Evolutionary conservation across 2,113 vertebrate species (phyloP).

Genomic region (human (Homo sapiens)): DNA sequence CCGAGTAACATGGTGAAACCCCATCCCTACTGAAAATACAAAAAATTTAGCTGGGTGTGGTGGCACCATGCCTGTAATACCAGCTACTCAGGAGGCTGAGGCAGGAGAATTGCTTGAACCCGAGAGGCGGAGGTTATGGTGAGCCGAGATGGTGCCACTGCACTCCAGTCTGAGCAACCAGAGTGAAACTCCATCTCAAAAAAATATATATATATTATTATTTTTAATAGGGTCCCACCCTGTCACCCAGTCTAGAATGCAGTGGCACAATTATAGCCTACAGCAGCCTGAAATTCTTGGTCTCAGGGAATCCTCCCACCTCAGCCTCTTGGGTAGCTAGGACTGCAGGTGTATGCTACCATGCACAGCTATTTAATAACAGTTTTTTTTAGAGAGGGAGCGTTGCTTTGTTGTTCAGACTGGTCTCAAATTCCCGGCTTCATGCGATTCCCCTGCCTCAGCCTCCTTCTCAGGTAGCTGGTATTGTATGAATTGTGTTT

Average conservation of each 20-base stretch:
- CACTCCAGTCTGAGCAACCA: too few relatives aligned
- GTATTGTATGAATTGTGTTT: conserved; percentile 3
- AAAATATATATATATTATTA: too few relatives aligned
- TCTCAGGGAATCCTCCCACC: neutral
- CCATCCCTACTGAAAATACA: too few relatives aligned
- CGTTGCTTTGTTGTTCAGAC: neutral
- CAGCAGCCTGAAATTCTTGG: neutral
- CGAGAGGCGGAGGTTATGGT: too few relatives aligned
- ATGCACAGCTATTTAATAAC: too few relatives aligned
- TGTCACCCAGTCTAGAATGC: neutral
- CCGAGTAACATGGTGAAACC: too few relatives aligned
- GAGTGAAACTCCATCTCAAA: too few relatives aligned
- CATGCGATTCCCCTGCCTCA: neutral
- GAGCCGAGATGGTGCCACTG: too few relatives aligned
- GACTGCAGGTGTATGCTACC: neutral
- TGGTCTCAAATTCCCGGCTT: neutral
- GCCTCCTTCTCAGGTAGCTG: neutral
- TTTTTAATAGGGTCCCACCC: neutral
- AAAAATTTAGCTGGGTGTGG: too few relatives aligned
- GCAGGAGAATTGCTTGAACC: too few relatives aligned
- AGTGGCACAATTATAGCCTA: neutral
- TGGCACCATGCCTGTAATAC: too few relatives aligned
- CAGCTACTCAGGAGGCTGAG: too few relatives aligned
- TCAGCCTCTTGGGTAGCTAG: neutral
- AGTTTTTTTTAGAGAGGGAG: neutral